Evolutionary conservation across 2,888 invertebrate species (phyloP), one percentile per base, ranked within the genome.

Genomic region (Listrodromus nycthemerus): DNA sequence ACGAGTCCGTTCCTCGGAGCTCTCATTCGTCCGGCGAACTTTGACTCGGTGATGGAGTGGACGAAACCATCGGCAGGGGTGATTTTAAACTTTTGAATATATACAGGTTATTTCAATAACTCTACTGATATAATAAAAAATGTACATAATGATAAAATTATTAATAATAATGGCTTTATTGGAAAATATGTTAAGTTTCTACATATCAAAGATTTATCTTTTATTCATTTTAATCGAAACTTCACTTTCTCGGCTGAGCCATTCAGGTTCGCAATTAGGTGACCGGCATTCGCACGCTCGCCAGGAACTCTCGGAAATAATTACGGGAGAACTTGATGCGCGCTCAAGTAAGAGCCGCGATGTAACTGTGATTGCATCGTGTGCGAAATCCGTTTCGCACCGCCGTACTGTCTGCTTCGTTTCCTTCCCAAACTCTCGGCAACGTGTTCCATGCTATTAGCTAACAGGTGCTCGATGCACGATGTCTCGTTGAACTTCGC

Each of bases 401-500:
- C 70, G 77, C 55, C 74, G 77, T 77, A 75, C 37, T 37, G 82
- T 84, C 84, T 74, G 81, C 58, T 75, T 81, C 48, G 65, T 80
- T 84, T 84, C 84, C 84, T 84, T 70, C 74, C 81, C 65, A 69
- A 78, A 84, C 58, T n/a, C 24, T 13, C 71, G 80, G 27, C 30
- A 27, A 61, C 6, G 27, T 6, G 13, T 61, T 27, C 61, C 27
- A 61, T 16, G 21, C 10, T 27, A 30, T 27, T 27, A 16, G 16
- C 69, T 48, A 84, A 78, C 84, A 84, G 81, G 74, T 80, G 84
- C 71, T 71, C 65, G 74, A 75, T 58, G 84, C 65, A 66, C 58
- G 58, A 71, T 80, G 69, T 45, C 75, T 66, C 73, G 79, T 50
- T 83, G 79, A 48, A 71, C 70, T 33, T 69, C 52, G 55, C 77